These are phyloP conservation scores for Toxotes jaculatrix DNA, from an alignment of 2,113 vertebrate genomes.

Conservation along the genomic window DNA sequence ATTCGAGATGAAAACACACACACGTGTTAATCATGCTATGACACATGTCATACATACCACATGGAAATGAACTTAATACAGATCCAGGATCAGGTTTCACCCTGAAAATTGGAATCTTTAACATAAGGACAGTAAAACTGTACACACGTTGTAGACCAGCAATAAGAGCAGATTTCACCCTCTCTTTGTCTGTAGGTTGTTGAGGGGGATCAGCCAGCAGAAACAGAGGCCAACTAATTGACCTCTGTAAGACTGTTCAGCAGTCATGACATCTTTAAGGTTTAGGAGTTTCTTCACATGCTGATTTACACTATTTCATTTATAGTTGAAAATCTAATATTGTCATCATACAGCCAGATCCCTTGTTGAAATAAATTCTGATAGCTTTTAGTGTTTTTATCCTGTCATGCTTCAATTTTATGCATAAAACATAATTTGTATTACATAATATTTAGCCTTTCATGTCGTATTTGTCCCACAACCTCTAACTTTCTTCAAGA, in stretches of 20 bases:
- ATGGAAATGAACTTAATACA: slow-evolving; percentile 10
- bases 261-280: neutral
- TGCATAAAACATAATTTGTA: no score
- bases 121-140: slow-evolving; percentile 3
- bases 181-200: neutral
- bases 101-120: slow-evolving; percentile 19
- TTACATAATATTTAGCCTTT: no score
- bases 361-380: no score
- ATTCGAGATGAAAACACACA: slow-evolving; percentile 48
- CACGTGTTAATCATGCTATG: slow-evolving; percentile 23
- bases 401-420: no score
- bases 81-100: slow-evolving; percentile 36
- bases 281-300: neutral
- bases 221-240: neutral
- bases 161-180: slow-evolving; percentile 19
- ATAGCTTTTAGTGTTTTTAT: no score
- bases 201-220: neutral
- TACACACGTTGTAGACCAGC: slow-evolving; percentile 8
- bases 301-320: neutral
- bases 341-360: no score
- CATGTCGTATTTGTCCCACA: no score
- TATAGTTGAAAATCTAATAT: no score
- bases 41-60: slow-evolving; percentile 42
- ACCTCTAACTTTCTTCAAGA: no score
- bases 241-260: slow-evolving; percentile 1